Conservation (phyloP, 2,888 invertebrate species). For the Chaitophorus viminalis region DNA sequence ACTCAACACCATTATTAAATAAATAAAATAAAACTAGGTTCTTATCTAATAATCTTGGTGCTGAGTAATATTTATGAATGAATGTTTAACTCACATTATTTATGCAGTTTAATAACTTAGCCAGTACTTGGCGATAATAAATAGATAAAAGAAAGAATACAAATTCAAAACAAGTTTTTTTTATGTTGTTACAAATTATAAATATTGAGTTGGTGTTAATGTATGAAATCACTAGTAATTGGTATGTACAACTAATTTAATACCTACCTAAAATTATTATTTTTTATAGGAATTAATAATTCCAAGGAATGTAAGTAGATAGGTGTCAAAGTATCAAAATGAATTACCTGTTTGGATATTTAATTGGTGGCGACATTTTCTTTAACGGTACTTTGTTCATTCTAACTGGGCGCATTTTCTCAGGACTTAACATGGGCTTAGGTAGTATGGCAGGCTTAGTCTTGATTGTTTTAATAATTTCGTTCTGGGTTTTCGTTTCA, state of each 20-base stretch:
- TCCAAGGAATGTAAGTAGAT: background rate
- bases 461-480: background rate
- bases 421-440: conserved; percentile 47
- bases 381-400: conserved; percentile 45
- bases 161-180: background rate
- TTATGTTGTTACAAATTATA: background rate
- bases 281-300: background rate
- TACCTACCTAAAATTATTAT: background rate
- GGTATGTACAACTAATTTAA: background rate
- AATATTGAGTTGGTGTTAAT: background rate
- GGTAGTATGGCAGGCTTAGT: conserved; percentile 49
- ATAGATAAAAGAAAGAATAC: background rate
- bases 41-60: background rate
- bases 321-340: background rate
- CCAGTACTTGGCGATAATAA: background rate
- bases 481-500: conserved; percentile 69
- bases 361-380: conserved; percentile 43
- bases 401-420: conserved; percentile 36
- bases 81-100: conserved; percentile 14
- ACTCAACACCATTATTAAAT: background rate
- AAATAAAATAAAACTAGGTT: background rate
- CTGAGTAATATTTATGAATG: conserved; percentile 25
- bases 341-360: conserved; percentile 54
- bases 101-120: background rate
- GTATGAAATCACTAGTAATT: background rate